These are phyloP conservation scores for Pteronura brasiliensis DNA, from an alignment of 2,113 vertebrate species.

Conservation along the genomic window DNA sequence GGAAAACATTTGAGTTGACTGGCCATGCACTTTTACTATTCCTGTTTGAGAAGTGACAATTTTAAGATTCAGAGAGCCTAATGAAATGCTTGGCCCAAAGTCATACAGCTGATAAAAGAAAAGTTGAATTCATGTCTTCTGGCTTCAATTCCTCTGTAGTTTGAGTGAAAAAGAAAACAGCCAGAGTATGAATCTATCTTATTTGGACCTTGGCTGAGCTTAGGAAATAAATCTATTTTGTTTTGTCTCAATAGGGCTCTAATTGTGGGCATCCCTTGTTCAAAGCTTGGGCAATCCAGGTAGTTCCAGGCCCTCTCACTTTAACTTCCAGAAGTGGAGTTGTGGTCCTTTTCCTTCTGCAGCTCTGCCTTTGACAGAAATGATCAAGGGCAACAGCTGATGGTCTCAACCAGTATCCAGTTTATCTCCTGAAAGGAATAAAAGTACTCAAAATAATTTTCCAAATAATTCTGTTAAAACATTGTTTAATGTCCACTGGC, in stretches of 20 bases:
- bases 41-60: neutral
- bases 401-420: neutral
- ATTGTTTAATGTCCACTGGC: neutral
- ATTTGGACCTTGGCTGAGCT: neutral
- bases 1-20: neutral
- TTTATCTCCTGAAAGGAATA: neutral
- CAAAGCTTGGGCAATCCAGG: neutral
- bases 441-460: neutral
- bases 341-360: neutral
- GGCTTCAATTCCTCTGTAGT: neutral
- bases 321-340: neutral
- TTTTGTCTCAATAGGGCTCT: neutral
- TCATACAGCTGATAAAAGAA: neutral
- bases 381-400: neutral
- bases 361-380: neutral
- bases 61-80: constrained; percentile 1
- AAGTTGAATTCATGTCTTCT: neutral
- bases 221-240: neutral
- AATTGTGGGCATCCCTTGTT: neutral
- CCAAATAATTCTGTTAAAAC: neutral
- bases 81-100: neutral
- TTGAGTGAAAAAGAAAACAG: neutral
- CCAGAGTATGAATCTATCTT: neutral
- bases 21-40: neutral
- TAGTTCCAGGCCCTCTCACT: neutral